Evolutionary conservation across 2,797 vertebrate genomes (phyloP), one percentile per base, ranked within the genome.

Genomic region (Okamejei kenojei): DNA sequence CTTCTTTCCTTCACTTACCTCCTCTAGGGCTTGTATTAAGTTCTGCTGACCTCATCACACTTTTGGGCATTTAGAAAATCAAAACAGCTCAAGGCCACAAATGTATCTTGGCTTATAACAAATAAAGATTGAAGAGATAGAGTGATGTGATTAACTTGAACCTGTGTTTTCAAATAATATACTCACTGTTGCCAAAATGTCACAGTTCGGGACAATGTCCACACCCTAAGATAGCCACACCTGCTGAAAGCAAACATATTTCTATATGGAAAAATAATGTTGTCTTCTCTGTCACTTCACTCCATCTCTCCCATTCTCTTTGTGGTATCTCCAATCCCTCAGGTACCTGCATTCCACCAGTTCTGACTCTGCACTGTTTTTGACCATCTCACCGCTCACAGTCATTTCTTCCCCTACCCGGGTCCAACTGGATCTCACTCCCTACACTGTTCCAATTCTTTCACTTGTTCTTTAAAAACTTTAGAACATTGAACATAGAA

Each of bases 131-230:
- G 61, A 68, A 86, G 61, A 65, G 61, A 88, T 19, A 68, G 2
- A 29, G 15, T 88, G 29, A 88, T 88, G 84, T 88, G n/a, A 88
- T 86, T 61, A 84, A 86, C 58, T n/a, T 63, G 26, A 86, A 86
- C 82, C 82, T 86, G 82, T 29, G 29, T 21, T 68, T 68, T 3
- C 21, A 88, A 88, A 63, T 7, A 65, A 68, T 88, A 21, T 8
- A 21, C 19, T 19, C n/a, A 29, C 74, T 17, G 61, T 35, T 35
- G 84, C 61, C 84, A 68, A 68, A 63, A 21, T 35, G n/a, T 35
- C 9, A 19, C 63, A 35, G 32, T 68, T 21, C 7, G 35, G 84
- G 84, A 68, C n/a, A 88, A 68, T 8, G n/a, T n/a, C n/a, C 15
- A 63, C 15, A 21, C n/a, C 17, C 7, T 26, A 65, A 88, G 63